Percentiles rank a stretch among this genome's conserved stretches.
These are phyloP conservation scores for Chinchilla lanigera DNA, from an alignment of 2,113 vertebrate species.

Conservation along the genomic window DNA sequence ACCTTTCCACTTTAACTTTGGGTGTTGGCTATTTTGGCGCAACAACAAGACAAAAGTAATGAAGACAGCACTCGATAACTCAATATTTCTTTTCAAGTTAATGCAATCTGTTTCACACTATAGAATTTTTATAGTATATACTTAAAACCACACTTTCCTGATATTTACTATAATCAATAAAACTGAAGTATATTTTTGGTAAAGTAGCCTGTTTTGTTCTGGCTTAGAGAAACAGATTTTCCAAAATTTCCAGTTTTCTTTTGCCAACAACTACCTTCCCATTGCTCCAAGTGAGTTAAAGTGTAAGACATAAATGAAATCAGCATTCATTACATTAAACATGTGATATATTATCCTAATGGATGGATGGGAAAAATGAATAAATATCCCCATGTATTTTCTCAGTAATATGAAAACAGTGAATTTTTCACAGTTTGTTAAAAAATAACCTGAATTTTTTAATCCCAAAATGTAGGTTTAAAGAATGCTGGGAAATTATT, in stretches of 20 bases:
- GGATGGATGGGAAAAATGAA: not conserved
- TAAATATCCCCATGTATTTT: not conserved
- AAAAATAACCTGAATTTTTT: not conserved
- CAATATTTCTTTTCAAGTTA: constrained; percentile 59
- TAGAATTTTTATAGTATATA: constrained; percentile 17
- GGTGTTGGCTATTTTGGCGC: not conserved
- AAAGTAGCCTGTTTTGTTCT: not conserved
- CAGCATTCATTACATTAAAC: not conserved
- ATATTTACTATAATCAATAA: constrained; percentile 66
- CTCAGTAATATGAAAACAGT: not conserved
- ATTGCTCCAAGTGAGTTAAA: not conserved
- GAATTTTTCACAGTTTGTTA: not conserved
- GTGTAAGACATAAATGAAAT: not conserved
- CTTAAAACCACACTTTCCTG: constrained; percentile 23
- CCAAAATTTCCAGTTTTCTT: not conserved
- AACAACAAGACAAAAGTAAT: not conserved
- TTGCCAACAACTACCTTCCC: not conserved
- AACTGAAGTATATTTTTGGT: constrained; percentile 36
- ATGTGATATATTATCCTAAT: not conserved
- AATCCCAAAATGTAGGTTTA: not conserved
- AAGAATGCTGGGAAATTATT: not conserved
- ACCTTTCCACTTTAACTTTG: not conserved
- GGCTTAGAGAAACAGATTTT: not conserved
- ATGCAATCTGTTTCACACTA: constrained; percentile 26
- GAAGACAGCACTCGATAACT: not conserved